A percentile compares a stretch with the other conserved stretches of the same genome.
These are phyloP conservation scores for Eurytoma californica DNA, from an alignment of 2,888 invertebrate genomes.

Conservation along the genomic window DNA sequence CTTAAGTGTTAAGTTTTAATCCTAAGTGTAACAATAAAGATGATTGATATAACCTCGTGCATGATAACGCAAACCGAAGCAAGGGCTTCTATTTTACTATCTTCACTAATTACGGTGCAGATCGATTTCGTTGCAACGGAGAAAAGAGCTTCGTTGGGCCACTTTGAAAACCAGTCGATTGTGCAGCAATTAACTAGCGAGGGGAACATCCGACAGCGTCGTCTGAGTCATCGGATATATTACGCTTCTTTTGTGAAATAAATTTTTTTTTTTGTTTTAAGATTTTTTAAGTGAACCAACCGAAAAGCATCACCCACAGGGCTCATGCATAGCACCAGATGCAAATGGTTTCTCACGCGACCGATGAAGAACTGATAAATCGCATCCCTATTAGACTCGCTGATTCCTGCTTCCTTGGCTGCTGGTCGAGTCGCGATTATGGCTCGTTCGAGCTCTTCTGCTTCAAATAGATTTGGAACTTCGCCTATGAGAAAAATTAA, in stretches of 20 bases:
- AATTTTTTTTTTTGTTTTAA: neutral
- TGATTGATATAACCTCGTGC: slow-evolving; percentile 77
- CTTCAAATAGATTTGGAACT: slow-evolving; percentile 92
- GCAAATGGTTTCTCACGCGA: slow-evolving; percentile 87
- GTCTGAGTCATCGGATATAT: slow-evolving; percentile 74
- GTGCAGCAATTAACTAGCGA: slow-evolving; percentile 94
- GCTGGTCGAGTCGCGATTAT: slow-evolving; percentile 85
- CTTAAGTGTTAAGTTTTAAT: neutral
- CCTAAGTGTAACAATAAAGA: neutral
- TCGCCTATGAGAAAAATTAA: slow-evolving; percentile 78
- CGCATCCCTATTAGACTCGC: slow-evolving; percentile 83
- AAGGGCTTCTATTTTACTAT: slow-evolving; percentile 76
- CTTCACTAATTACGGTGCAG: slow-evolving; percentile 77
- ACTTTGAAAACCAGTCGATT: slow-evolving; percentile 95
- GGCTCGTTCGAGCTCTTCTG: slow-evolving; percentile 90
- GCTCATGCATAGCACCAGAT: slow-evolving; percentile 92
- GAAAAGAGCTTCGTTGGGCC: slow-evolving; percentile 91
- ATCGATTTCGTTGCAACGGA: slow-evolving; percentile 88
- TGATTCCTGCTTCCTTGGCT: slow-evolving; percentile 83
- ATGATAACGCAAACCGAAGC: slow-evolving; percentile 84
- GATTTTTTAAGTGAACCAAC: slow-evolving; percentile 67
- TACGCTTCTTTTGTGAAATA: slow-evolving; percentile 57
- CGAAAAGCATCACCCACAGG: slow-evolving; percentile 92
- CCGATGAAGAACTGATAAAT: slow-evolving; percentile 92
- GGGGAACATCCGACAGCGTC: slow-evolving; percentile 94